A percentile compares a stretch with the other conserved stretches of the same genome.
These are phyloP conservation scores for Dasypolia templi DNA, from an alignment of 2,888 invertebrate genomes.

Conservation along the genomic window DNA sequence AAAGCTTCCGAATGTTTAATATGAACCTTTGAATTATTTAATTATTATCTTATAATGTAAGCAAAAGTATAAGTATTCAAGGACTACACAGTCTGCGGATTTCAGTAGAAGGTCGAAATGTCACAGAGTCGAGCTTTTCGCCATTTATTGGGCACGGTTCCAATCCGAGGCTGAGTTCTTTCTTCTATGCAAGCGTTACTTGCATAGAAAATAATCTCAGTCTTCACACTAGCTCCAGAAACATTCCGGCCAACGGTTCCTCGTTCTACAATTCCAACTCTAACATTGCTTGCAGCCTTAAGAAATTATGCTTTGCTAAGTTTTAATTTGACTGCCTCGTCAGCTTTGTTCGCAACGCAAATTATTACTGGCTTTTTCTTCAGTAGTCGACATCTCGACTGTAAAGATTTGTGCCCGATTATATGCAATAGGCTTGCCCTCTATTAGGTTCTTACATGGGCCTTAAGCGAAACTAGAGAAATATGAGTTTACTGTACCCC, in stretches of 20 bases:
- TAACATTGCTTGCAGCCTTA: background rate
- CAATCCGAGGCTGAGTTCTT: slow-evolving; percentile 32
- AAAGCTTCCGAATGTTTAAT: slow-evolving; percentile 4
- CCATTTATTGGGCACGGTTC: slow-evolving; percentile 45
- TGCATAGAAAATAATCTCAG: too few relatives aligned
- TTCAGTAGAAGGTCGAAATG: slow-evolving; percentile 21
- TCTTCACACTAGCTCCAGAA: slow-evolving; percentile 17
- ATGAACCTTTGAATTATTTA: background rate
- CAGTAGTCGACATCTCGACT: background rate
- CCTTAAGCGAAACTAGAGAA: background rate
- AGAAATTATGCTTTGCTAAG: background rate
- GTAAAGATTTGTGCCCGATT: background rate
- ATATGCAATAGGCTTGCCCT: background rate
- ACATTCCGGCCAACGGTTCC: background rate
- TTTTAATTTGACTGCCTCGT: background rate
- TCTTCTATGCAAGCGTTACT: slow-evolving; percentile 21
- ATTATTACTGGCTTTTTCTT: background rate
- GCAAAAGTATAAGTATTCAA: background rate
- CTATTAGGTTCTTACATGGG: background rate
- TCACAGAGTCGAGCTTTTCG: slow-evolving; percentile 42
- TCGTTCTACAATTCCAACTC: background rate
- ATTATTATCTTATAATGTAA: background rate
- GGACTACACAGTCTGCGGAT: slow-evolving; percentile 4
- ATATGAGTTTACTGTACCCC: background rate
- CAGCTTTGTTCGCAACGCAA: background rate